Percentiles rank a stretch among this genome's conserved stretches.
Evolutionary conservation across 2,113 vertebrate species (phyloP).

Genomic region (Martes martes): DNA sequence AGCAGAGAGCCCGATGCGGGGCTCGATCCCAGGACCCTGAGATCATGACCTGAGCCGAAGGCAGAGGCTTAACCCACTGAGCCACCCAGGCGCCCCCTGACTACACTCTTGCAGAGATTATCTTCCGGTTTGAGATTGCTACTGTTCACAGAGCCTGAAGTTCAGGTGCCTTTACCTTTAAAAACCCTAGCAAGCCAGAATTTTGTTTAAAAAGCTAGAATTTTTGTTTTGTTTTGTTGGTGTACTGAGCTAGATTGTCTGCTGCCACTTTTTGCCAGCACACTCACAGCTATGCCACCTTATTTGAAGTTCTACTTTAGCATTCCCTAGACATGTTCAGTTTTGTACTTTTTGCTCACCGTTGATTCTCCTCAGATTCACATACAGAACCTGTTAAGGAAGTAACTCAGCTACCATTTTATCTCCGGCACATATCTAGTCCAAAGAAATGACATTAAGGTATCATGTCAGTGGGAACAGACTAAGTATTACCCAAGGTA

Average conservation of each 20-base stretch:
- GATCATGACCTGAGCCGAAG: too few species aligned
- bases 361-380: slow-evolving; percentile 4
- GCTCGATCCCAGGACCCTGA: too few species aligned
- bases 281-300: background rate
- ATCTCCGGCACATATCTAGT: background rate
- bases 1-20: too few species aligned
- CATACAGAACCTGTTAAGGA: background rate
- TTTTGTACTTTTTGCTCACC: background rate
- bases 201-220: background rate
- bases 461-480: background rate
- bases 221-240: too few species aligned
- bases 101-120: background rate
- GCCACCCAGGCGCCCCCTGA: background rate
- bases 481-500: background rate
- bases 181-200: background rate
- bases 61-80: too few species aligned
- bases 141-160: background rate
- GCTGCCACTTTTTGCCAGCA: background rate
- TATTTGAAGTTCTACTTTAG: background rate
- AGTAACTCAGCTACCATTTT: background rate
- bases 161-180: background rate
- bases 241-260: background rate
- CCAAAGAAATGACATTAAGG: background rate
- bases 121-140: background rate
- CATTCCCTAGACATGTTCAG: background rate